phyloP scores from a whole-genome alignment of 2,113 vertebrate genomes.

The Caloenas nicobarica region DNA sequence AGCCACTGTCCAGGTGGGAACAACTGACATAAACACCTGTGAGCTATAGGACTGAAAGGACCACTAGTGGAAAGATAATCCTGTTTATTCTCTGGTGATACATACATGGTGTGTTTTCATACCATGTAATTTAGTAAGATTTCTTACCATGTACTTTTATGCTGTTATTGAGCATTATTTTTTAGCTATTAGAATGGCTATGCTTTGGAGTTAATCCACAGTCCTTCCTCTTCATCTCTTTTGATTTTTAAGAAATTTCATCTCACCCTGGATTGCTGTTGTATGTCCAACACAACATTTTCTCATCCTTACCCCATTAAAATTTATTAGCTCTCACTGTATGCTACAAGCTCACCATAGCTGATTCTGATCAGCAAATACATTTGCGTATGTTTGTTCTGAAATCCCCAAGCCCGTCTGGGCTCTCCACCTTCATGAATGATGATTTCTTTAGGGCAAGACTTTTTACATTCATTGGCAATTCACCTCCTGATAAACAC shows the following conservation, averaged over 20 bases:
- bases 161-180: not conserved
- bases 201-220: not conserved
- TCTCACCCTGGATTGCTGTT: not conserved
- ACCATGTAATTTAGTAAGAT: slow-evolving; percentile 22
- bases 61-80: not conserved
- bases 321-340: not conserved
- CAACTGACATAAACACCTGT: not conserved
- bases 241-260: not conserved
- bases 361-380: not conserved
- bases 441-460: not conserved
- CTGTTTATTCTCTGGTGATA: not conserved
- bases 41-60: not conserved
- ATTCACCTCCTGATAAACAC: not conserved
- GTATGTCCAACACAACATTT: not conserved
- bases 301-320: not conserved
- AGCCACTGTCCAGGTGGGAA: not conserved
- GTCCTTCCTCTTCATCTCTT: not conserved
- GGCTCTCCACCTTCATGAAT: not conserved
- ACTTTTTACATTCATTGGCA: not conserved
- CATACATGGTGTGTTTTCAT: not conserved
- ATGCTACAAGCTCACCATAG: not conserved
- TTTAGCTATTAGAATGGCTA: not conserved
- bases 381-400: not conserved
- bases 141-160: slow-evolving; percentile 5
- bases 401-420: not conserved